Evolutionary conservation across 2,888 invertebrate genomes (phyloP), one percentile per base, ranked within the genome.

Genomic region (Chesias legatella): DNA sequence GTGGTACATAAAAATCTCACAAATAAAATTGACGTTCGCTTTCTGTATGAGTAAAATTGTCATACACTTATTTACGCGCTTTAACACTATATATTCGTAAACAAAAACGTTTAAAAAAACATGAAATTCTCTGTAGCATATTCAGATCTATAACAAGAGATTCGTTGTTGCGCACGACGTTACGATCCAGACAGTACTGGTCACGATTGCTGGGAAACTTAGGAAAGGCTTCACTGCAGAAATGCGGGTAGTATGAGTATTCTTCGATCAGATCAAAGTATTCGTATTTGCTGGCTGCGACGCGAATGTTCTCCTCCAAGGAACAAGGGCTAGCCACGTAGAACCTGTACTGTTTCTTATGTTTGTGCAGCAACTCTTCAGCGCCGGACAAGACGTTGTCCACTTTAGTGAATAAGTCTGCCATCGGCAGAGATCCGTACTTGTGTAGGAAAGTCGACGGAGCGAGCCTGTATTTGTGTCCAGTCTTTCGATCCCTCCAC

Each of bases 171-270:
- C 43, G 53, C 22, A 58, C 33, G 8, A 48, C 25, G 47, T 58
- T 60, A 49, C 51, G 60, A 27, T 65, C 60, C 1, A 69, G 9
- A 53, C 86, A 86, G 48, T 53, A 73, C 43, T 79, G 74, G 43
- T 86, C 86, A 11, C 60, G 67, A 7, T 30, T 54, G 10, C 57
- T 52, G 0, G 89, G 88, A 25, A 91, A 79, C 29, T 89, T 86
- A 0, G 94, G 94, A 38, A 94, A 85, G 1, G 93, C 94, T 77
- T 95, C 95, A 0, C 90, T 90, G 27, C 94, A 93, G 43, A 95
- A 79, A 74, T 95, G 95, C 0, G 95, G 95, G 84, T 92, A 94
- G 75, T 93, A 94, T 0, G 89, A 85, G 36, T 88, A 82, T 1
- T 91, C 78, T 48, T 90, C 78, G 17, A 81, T 74, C 45, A 92